Base-by-base conservation (phyloP, 1,140 invertebrate species). In the Drosophila kanapiae region DNA sequence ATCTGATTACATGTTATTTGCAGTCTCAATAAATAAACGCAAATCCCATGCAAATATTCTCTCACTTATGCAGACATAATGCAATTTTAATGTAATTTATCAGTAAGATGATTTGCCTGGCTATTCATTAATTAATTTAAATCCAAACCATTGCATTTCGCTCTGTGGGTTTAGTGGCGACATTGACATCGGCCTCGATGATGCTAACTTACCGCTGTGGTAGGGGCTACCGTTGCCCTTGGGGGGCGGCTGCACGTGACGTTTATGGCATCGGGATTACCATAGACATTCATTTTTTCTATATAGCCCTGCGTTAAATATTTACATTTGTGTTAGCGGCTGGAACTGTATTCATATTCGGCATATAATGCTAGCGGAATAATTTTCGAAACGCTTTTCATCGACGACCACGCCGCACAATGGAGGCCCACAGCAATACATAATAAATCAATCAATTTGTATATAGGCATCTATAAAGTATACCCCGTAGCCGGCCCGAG, bases 391-490 rank as follows among this genome's bases (percentile, higher is more conserved):
- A 80, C 75, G 68, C 54, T 63, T 77, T 77, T 31, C 38, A 71
- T 54, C 45, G 48, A 61, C 14, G 23, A 23, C 23, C 23, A 1
- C 1, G 23, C 18, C 27, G 40, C 68, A 74, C 37, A 51, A 33
- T 58, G 38, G 61, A 53, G 40, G 35, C 53, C 49, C 53, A 56
- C 68, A 60, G 35, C 47, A 43, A 71, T 87, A 42, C 78, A 87
- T 87, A 84, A 84, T 87, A 88, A 88, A 87, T 87, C 84, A 87
- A 87, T 87, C 84, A 87, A 88, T 87, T 88, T 87, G 59, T 49
- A 48, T 38, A 35, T 54, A n/a, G 38, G 9, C 16, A 29, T 64
- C 18, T 43, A 11, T 13, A 14, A 48, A 65, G 45, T 31, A 68
- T 49, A 27, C 49, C 29, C 27, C 13, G 16, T 23, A 23, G 18